These are phyloP conservation scores for Thymallus thymallus DNA, from an alignment of 2,113 vertebrate genomes.

Conservation along the genomic window DNA sequence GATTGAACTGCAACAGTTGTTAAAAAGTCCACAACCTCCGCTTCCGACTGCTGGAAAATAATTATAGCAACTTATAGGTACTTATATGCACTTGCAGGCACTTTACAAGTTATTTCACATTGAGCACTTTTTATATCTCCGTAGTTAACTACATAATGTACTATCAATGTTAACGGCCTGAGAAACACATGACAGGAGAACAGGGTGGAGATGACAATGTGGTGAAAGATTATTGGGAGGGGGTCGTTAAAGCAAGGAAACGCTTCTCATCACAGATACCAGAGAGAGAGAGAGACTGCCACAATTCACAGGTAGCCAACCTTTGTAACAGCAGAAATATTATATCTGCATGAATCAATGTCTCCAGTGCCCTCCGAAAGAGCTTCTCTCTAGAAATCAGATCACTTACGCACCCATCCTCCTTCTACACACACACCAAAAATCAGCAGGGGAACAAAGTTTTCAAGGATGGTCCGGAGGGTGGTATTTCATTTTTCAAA, in stretches of 20 bases:
- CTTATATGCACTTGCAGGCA: constrained; percentile 60
- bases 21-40: constrained; percentile 70
- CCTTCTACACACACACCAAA: constrained; percentile 11
- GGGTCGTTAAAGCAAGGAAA: constrained; percentile 40
- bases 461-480: no score
- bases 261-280: constrained; percentile 37
- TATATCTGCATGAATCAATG: constrained; percentile 69
- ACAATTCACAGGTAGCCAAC: constrained; percentile 55
- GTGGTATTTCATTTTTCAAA: no score
- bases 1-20: constrained; percentile 70
- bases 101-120: constrained; percentile 61
- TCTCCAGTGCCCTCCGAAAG: constrained; percentile 56
- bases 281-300: neutral
- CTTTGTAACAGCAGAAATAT: constrained; percentile 57
- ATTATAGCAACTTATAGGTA: constrained; percentile 56
- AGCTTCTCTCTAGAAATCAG: constrained; percentile 49
- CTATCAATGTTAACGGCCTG: no score
- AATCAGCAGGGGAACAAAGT: no score
- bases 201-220: constrained; percentile 8
- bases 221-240: constrained; percentile 9
- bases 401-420: no score
- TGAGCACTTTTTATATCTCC: constrained; percentile 19
- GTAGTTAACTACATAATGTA: no score
- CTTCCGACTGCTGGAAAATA: constrained; percentile 58
- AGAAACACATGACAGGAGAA: no score